Evolutionary conservation across 1,140 invertebrate genomes (phyloP).

Genomic region (Brachionus rubens): DNA sequence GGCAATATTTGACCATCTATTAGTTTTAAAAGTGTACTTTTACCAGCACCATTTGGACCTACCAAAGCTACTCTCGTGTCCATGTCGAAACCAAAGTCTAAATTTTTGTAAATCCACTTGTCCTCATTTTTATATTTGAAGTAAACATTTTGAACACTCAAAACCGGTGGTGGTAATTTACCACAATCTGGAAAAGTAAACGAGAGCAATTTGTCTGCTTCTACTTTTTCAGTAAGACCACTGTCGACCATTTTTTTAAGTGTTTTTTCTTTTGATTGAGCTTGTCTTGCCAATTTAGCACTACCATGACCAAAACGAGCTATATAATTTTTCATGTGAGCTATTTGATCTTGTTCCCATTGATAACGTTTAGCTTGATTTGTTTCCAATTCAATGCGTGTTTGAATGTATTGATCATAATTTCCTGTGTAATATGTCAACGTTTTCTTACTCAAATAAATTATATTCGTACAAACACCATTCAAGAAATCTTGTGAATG

Average conservation of each 20-base stretch:
- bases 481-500: conserved; percentile 99
- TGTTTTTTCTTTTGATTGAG: conserved; percentile 98
- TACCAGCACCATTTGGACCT: conserved; percentile 95
- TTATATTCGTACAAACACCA: conserved; percentile 96
- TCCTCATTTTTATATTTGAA: conserved; percentile 67
- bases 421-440: conserved; percentile 66
- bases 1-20: conserved; percentile 91
- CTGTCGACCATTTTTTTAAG: conserved; percentile 97
- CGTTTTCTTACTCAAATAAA: conserved; percentile 87
- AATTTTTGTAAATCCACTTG: conserved; percentile 90
- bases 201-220: conserved; percentile 78
- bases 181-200: conserved; percentile 97
- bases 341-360: conserved; percentile 99
- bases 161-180: conserved; percentile 92
- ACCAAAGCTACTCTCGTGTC: conserved; percentile 95
- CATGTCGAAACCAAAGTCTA: conserved; percentile 98
- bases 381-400: conserved; percentile 86
- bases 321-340: conserved; percentile 99
- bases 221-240: conserved; percentile 89
- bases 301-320: conserved; percentile 98
- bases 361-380: conserved; percentile 99
- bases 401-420: conserved; percentile 91
- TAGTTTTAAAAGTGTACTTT: conserved; percentile 92
- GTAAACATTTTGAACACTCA: conserved; percentile 96
- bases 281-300: conserved; percentile 93